Evolutionary conservation across 2,113 vertebrate species (phyloP).

Genomic region (Fregetta grallaria): DNA sequence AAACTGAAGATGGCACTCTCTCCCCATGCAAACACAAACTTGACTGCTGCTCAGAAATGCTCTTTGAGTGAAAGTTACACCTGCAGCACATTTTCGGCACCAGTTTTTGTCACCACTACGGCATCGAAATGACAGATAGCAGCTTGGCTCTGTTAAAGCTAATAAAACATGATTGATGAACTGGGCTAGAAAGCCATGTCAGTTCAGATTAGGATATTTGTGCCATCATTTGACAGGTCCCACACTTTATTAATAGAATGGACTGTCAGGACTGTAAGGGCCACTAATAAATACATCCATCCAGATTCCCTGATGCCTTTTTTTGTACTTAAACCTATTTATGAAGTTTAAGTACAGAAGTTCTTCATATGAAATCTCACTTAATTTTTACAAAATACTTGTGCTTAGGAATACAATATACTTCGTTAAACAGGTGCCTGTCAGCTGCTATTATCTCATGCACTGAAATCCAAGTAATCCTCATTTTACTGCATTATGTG

Average conservation of each 20-base stretch:
- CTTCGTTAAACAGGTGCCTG: constrained; percentile 37
- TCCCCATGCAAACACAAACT: constrained; percentile 46
- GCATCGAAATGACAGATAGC: constrained; percentile 62
- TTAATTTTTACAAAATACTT: constrained; percentile 18
- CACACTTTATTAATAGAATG: constrained; percentile 79
- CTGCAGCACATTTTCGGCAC: constrained; percentile 65
- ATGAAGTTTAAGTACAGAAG: background rate
- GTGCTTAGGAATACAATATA: constrained; percentile 18
- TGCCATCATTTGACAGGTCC: constrained; percentile 75
- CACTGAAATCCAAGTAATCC: constrained; percentile 49
- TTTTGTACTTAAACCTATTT: constrained; percentile 45
- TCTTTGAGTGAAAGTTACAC: constrained; percentile 70
- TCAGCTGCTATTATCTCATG: constrained; percentile 52
- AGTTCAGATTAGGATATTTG: constrained; percentile 78
- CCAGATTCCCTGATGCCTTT: constrained; percentile 48
- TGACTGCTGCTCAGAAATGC: constrained; percentile 9
- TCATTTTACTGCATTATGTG: constrained; percentile 42
- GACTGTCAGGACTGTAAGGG: constrained; percentile 41
- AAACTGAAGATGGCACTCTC: constrained; percentile 86
- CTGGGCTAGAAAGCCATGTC: constrained; percentile 68
- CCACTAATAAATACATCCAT: constrained; percentile 73
- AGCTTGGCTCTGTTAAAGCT: constrained; percentile 60
- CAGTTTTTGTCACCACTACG: constrained; percentile 63
- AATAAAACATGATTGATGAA: constrained; percentile 80
- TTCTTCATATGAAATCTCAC: background rate